Conservation (phyloP, 1,140 invertebrate species). For the Rhyzopertha dominica region DNA sequence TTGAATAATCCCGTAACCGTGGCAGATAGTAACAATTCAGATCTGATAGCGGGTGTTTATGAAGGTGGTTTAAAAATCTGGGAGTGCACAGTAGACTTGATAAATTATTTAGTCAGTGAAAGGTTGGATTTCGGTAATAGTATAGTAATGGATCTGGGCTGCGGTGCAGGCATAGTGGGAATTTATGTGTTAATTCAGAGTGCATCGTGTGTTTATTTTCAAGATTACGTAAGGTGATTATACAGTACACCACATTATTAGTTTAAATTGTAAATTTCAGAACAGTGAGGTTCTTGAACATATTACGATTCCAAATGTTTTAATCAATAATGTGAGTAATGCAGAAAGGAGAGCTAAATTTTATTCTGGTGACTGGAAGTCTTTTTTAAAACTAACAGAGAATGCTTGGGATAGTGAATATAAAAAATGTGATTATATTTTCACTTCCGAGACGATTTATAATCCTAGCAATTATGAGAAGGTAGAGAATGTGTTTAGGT, state of each 20-base stretch:
- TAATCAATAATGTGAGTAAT: conserved; percentile 58
- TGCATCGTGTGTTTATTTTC: conserved; percentile 67
- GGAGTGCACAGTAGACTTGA: conserved; percentile 79
- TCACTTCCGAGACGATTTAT: conserved; percentile 90
- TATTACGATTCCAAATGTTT: conserved; percentile 73
- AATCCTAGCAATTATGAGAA: conserved; percentile 75
- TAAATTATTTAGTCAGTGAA: conserved; percentile 55
- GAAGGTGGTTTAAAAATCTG: conserved; percentile 85
- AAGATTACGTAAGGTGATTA: conserved; percentile 75
- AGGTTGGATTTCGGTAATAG: conserved; percentile 48
- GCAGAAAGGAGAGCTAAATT: conserved; percentile 57
- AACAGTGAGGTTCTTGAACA: conserved; percentile 69
- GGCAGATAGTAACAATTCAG: conserved; percentile 65
- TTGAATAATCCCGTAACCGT: conserved; percentile 47
- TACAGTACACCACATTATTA: background rate
- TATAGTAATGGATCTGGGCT: conserved; percentile 76
- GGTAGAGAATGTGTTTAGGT: conserved; percentile 63
- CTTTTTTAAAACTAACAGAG: conserved; percentile 52
- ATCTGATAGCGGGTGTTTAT: conserved; percentile 64
- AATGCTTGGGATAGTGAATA: conserved; percentile 31
- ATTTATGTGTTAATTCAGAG: conserved; percentile 63
- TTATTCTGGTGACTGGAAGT: conserved; percentile 77
- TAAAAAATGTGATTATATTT: conserved; percentile 72
- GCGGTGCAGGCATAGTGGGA: conserved; percentile 78
- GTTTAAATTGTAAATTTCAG: conserved; percentile 50